A percentile compares a stretch with the other conserved stretches of the same genome.
These are phyloP conservation scores for Tanytarsus gracilentus DNA, from an alignment of 2,888 invertebrate species.

Conservation along the genomic window DNA sequence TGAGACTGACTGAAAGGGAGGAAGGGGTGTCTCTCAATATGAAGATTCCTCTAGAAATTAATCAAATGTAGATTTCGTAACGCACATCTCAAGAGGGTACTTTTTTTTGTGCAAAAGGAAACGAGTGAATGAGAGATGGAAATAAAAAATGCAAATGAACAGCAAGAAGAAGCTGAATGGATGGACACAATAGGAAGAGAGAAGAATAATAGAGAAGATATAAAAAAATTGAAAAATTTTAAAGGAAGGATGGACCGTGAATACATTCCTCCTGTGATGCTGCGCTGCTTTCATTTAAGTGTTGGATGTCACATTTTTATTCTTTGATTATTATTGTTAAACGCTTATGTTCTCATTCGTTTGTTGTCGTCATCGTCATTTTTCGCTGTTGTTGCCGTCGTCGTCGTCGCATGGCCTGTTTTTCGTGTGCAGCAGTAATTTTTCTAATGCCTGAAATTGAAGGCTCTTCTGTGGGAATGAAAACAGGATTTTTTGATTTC, in stretches of 20 bases:
- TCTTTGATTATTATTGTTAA: constrained; percentile 31
- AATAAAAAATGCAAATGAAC: neutral
- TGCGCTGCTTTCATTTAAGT: constrained; percentile 36
- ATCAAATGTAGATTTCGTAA: no score
- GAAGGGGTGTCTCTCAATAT: no score
- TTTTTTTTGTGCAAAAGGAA: no score
- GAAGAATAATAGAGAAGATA: neutral
- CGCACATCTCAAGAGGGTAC: no score
- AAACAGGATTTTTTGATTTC: constrained; percentile 41
- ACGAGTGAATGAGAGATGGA: no score
- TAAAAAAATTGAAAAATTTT: constrained; percentile 25
- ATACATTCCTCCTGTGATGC: no score
- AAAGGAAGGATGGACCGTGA: constrained; percentile 30
- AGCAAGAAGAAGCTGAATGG: neutral
- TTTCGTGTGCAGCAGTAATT: no score
- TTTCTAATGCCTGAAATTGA: no score
- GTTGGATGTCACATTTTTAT: constrained; percentile 44
- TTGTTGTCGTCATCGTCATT: no score
- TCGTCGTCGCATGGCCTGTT: no score
- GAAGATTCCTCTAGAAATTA: no score
- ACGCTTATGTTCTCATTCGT: constrained; percentile 13
- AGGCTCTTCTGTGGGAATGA: constrained; percentile 43
- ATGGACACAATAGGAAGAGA: neutral
- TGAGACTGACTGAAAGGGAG: neutral
- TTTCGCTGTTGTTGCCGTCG: no score